Conservation (phyloP, 1,140 invertebrate species). For the Ruditapes philippinarum region DNA sequence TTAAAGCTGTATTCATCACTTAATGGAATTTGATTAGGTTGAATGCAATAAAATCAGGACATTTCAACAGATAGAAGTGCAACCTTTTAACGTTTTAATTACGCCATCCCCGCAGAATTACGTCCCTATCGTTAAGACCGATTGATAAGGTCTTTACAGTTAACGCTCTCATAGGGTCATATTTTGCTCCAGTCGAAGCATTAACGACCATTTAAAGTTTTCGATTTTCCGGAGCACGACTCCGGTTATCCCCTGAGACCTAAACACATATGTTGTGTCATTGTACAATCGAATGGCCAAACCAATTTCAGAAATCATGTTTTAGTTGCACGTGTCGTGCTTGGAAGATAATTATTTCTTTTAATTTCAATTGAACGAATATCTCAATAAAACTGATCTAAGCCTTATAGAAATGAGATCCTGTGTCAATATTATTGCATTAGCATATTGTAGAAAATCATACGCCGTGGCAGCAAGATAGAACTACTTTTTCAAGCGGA, state of each 20-base stretch:
- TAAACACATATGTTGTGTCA: slow-evolving; percentile 51
- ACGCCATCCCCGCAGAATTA: slow-evolving; percentile 29
- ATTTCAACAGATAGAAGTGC: slow-evolving; percentile 16
- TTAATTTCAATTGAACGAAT: slow-evolving; percentile 65
- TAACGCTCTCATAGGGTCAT: slow-evolving; percentile 16
- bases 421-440: slow-evolving; percentile 64
- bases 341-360: slow-evolving; percentile 63
- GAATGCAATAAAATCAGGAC: slow-evolving; percentile 54
- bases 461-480: slow-evolving; percentile 12
- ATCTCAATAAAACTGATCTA: slow-evolving; percentile 63
- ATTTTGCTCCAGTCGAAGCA: slow-evolving; percentile 22
- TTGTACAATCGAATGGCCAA: slow-evolving; percentile 2
- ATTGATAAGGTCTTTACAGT: neutral
- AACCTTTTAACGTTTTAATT: slow-evolving; percentile 66
- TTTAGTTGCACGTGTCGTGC: slow-evolving; percentile 38
- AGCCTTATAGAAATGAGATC: slow-evolving; percentile 57
- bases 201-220: slow-evolving; percentile 66
- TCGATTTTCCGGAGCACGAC: slow-evolving; percentile 57
- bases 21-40: slow-evolving; percentile 56
- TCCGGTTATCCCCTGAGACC: slow-evolving; percentile 5
- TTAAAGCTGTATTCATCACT: slow-evolving; percentile 53
- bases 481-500: slow-evolving; percentile 55
- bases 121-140: slow-evolving; percentile 10
- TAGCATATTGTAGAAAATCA: slow-evolving; percentile 61
- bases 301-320: slow-evolving; percentile 35